These are phyloP conservation scores for Epicauta chinensis DNA, from an alignment of 1,140 invertebrate genomes.

Conservation along the genomic window DNA sequence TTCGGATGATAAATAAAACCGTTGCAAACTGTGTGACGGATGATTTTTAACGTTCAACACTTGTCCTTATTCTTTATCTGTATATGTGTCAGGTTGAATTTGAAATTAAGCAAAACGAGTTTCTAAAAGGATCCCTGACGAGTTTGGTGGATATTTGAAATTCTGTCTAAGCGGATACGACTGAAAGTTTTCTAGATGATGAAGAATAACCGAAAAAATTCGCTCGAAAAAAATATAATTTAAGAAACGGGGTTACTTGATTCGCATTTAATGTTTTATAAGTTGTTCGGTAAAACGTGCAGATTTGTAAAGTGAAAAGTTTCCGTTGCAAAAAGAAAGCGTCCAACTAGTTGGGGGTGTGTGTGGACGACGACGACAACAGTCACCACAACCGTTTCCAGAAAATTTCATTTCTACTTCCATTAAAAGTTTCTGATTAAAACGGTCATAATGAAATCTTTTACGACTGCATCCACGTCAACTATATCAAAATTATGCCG, in stretches of 20 bases:
- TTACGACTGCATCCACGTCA: background rate
- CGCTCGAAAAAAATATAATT: slow-evolving; percentile 20
- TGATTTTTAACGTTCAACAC: too few relatives aligned
- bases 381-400: slow-evolving; percentile 3
- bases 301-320: slow-evolving; percentile 23
- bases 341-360: slow-evolving; percentile 2
- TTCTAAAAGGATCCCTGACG: slow-evolving; percentile 15
- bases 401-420: slow-evolving; percentile 14
- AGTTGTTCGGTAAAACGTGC: slow-evolving; percentile 16
- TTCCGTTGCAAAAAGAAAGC: background rate
- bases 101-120: slow-evolving; percentile 22
- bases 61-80: slow-evolving; percentile 1
- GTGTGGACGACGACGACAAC: too few relatives aligned
- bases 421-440: slow-evolving; percentile 17
- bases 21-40: too few relatives aligned
- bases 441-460: slow-evolving; percentile 14
- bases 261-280: slow-evolving; percentile 22
- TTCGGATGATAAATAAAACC: too few relatives aligned
- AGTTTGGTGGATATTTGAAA: slow-evolving; percentile 19
- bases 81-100: slow-evolving; percentile 8
- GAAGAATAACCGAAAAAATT: too few relatives aligned
- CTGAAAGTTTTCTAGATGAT: slow-evolving; percentile 4
- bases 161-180: slow-evolving; percentile 13
- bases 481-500: background rate
- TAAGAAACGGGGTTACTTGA: slow-evolving; percentile 20